Base-by-base conservation (phyloP, 2,888 invertebrate species). In the Cacoxenus indagator region DNA sequence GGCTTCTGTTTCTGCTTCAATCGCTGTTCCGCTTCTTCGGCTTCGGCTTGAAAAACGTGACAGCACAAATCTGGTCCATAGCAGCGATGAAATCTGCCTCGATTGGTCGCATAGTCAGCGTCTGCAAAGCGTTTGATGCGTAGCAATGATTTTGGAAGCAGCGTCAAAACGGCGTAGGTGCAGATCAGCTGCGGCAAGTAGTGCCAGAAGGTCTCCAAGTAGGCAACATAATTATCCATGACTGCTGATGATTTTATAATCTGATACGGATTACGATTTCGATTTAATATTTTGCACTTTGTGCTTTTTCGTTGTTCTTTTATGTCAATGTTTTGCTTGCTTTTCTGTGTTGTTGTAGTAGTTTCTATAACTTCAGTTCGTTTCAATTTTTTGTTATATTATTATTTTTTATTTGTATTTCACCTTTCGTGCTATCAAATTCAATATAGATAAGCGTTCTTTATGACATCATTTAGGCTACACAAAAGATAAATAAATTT, bases 51-150 rank as follows among this genome's bases (percentile, higher is more conserved):
- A 31, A 77, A 68, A 8, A 70, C 76, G 24, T 86, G 87, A 62
- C 84, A 84, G 67, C 87, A 87, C n/a, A 82, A 68, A n/a, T 87
- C 86, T 0, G 85, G 78, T 0, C 83, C 87, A 70, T 87, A 87
- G 75, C 87, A 87, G 67, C 86, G 87, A 77, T 87, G 87, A 59
- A 76, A 87, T 73, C 77, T 80, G 14, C 76, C 66, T 9, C 78
- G 78, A 71, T 84, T 84, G 17, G 79, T 76, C 67, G 83, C 86
- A 61, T 82, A 84, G 61, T 86, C 79, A 4, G 81, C 84, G 51
- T 77, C 78, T 37, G 84, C 85, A 26, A 82, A 82, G 45, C 76
- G 71, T 57, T 83, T 86, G 64, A 87, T 85, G 64, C 83, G 81
- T 29, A 71, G 65, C 68, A 85, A 72, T 0, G 85, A 81, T 71